Evolutionary conservation across 2,888 invertebrate species (phyloP).

Genomic region (Pandemis heparana): DNA sequence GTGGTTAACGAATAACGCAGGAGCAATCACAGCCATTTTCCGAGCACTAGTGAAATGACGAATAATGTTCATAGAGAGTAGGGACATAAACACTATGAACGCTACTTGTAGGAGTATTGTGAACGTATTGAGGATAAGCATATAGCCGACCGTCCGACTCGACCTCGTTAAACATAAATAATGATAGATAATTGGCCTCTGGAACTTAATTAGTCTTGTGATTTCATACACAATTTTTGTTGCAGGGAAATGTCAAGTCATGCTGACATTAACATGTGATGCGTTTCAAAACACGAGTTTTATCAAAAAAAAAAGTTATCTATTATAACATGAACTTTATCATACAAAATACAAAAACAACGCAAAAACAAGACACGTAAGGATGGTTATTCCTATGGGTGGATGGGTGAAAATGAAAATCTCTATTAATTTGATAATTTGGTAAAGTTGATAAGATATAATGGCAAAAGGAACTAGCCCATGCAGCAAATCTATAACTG

Average conservation of each 20-base stretch:
- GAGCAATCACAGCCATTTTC: constrained; percentile 71
- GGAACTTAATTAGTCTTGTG: constrained; percentile 27
- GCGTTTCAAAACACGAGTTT: constrained; percentile 9
- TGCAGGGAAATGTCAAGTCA: constrained; percentile 15
- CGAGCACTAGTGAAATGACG: constrained; percentile 66
- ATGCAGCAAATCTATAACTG: no score
- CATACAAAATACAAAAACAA: no score
- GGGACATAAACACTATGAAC: constrained; percentile 76
- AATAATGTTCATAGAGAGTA: constrained; percentile 78
- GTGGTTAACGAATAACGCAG: constrained; percentile 63
- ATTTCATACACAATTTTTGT: constrained; percentile 1
- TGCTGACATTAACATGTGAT: constrained; percentile 10
- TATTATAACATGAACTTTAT: background rate
- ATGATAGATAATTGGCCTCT: constrained; percentile 16
- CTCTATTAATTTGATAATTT: no score
- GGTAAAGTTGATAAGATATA: no score
- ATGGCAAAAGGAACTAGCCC: no score
- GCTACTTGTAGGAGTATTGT: constrained; percentile 72
- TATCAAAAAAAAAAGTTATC: background rate
- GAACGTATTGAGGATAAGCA: constrained; percentile 78
- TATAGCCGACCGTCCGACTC: constrained; percentile 47
- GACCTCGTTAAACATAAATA: constrained; percentile 33
- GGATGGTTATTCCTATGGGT: no score
- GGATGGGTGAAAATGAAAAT: no score
- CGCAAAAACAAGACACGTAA: constrained; percentile 4